These are phyloP conservation scores for Sebastes hopkinsi DNA, from an alignment of 2,797 vertebrate species.

Conservation along the genomic window DNA sequence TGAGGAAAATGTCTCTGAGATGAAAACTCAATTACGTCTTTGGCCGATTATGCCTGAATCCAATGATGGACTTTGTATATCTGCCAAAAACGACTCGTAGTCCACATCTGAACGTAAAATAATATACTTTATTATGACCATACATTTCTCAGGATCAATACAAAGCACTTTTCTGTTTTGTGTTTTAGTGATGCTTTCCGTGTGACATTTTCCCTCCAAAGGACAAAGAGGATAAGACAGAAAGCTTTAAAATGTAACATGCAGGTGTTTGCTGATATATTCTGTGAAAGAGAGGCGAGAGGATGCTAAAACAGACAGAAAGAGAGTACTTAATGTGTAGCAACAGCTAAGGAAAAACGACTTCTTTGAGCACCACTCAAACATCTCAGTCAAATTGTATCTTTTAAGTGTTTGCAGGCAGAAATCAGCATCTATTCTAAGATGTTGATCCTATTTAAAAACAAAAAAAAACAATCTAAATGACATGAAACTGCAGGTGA, in stretches of 20 bases:
- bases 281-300: not conserved
- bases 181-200: slow-evolving; percentile 61
- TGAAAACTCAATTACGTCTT: not conserved
- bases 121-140: slow-evolving; percentile 84
- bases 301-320: not conserved
- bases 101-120: slow-evolving; percentile 69
- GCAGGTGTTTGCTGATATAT: not conserved
- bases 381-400: not conserved
- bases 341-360: not conserved
- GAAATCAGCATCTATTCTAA: not conserved
- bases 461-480: not conserved
- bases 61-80: not conserved
- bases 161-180: slow-evolving; percentile 73
- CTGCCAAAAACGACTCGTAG: not conserved
- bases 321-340: not conserved
- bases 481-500: not conserved
- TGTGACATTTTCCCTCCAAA: slow-evolving; percentile 69
- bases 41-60: not conserved
- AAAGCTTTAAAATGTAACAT: not conserved
- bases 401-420: not conserved
- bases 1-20: not conserved
- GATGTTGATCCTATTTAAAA: not conserved
- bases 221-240: slow-evolving; percentile 62
- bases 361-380: not conserved
- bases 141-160: slow-evolving; percentile 78